Percentiles rank a stretch among this genome's conserved stretches.
Evolutionary conservation across 2,797 vertebrate genomes (phyloP).

Genomic region (Vireo griseus): DNA sequence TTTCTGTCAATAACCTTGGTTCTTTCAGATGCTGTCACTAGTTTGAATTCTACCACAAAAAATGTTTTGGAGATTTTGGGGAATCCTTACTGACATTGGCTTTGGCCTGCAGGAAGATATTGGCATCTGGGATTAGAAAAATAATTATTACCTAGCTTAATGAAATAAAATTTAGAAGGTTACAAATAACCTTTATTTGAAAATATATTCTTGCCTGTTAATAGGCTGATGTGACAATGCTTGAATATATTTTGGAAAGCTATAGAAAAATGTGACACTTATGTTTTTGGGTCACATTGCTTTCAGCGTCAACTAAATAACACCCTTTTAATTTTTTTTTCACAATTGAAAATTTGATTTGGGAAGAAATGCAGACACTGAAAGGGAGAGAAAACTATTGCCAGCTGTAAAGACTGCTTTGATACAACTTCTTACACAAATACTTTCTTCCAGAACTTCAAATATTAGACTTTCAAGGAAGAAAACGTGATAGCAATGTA

Average conservation of each 20-base stretch:
- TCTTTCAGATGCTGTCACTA: background rate
- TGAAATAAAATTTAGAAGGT: background rate
- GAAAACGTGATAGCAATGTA: background rate
- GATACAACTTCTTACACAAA: background rate
- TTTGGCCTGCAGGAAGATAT: background rate
- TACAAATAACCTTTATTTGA: background rate
- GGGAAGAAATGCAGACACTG: background rate
- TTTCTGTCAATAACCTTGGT: background rate
- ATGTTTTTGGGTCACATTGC: background rate
- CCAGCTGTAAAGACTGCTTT: background rate
- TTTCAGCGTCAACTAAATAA: background rate
- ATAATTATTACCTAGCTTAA: background rate
- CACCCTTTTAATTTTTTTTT: background rate
- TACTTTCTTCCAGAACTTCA: background rate
- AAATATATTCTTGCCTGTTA: background rate
- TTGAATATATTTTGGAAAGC: background rate
- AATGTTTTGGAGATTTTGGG: background rate
- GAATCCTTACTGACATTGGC: background rate
- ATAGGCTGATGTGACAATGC: background rate
- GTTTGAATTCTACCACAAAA: background rate
- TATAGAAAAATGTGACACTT: background rate
- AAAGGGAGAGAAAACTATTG: background rate
- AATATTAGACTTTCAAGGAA: background rate
- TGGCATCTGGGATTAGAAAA: background rate
- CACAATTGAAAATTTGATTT: conserved; percentile 3